Percentiles rank a stretch among this genome's conserved stretches.
These are phyloP conservation scores for Brachionus rubens DNA, from an alignment of 1,140 invertebrate genomes.

Conservation along the genomic window DNA sequence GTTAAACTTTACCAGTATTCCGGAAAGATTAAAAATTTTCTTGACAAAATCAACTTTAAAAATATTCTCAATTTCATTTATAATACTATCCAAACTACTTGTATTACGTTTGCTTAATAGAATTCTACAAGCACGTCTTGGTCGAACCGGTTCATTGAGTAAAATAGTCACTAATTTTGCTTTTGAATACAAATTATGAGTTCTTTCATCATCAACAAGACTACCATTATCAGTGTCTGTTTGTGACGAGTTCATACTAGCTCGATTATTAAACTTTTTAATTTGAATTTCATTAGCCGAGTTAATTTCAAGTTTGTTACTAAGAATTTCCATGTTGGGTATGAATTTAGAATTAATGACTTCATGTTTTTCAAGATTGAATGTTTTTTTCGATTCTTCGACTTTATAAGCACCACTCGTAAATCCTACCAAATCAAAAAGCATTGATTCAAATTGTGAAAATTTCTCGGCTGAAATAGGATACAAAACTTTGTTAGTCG, in stretches of 20 bases:
- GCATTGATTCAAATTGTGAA: conserved; percentile 17
- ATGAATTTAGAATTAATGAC: background rate
- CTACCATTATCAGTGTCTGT: background rate
- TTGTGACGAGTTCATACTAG: background rate
- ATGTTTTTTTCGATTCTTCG: background rate
- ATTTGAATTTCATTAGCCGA: conserved; percentile 1
- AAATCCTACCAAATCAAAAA: conserved; percentile 37
- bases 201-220: background rate
- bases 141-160: background rate
- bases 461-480: conserved; percentile 27
- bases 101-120: conserved; percentile 21
- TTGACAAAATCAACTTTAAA: conserved; percentile 9
- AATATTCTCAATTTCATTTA: conserved; percentile 27
- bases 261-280: background rate
- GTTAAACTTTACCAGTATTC: background rate
- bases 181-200: background rate
- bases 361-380: background rate
- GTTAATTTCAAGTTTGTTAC: conserved; percentile 4
- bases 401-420: background rate
- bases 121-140: background rate
- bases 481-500: conserved; percentile 12
- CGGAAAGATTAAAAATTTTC: conserved; percentile 17
- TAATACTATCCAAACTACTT: background rate
- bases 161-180: background rate
- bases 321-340: conserved; percentile 7